Conservation (phyloP, 2,888 invertebrate species). For the Epicampocera succincta region DNA sequence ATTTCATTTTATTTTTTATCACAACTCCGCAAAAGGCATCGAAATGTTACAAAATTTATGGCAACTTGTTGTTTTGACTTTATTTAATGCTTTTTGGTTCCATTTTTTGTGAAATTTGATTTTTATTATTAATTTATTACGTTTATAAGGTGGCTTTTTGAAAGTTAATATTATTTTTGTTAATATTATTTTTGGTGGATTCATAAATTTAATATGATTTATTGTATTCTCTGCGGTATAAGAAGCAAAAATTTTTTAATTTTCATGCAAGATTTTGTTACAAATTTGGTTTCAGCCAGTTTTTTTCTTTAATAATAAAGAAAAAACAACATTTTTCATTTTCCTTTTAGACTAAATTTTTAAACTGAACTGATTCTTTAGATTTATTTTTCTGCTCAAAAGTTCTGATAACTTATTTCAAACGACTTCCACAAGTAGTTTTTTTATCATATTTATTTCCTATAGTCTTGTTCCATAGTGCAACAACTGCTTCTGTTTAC, state of each 20-base stretch:
- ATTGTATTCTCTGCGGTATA: slow-evolving; percentile 36
- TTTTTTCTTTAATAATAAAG: neutral
- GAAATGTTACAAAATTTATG: slow-evolving; percentile 61
- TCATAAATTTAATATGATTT: slow-evolving; percentile 34
- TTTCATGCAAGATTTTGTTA: slow-evolving; percentile 8
- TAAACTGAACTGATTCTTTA: too few relatives aligned
- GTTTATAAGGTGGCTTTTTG: slow-evolving; percentile 65
- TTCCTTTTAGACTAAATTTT: too few relatives aligned
- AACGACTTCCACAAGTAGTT: too few relatives aligned
- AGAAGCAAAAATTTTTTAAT: neutral
- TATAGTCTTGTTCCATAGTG: too few relatives aligned
- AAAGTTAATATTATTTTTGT: slow-evolving; percentile 54
- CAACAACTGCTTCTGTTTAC: too few relatives aligned
- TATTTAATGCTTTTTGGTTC: slow-evolving; percentile 37
- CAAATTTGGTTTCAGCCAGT: slow-evolving; percentile 12
- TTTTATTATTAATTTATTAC: slow-evolving; percentile 66
- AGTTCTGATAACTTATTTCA: too few relatives aligned
- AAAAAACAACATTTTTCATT: too few relatives aligned
- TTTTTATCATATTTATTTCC: too few relatives aligned
- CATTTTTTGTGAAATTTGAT: slow-evolving; percentile 62
- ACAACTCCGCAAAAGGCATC: slow-evolving; percentile 43
- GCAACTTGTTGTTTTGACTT: slow-evolving; percentile 59
- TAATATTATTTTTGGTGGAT: slow-evolving; percentile 30
- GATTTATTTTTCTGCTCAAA: too few relatives aligned
- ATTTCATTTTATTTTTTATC: slow-evolving; percentile 19